Evolutionary conservation across 2,888 invertebrate species (phyloP).

Genomic region (Theristus sp.): DNA sequence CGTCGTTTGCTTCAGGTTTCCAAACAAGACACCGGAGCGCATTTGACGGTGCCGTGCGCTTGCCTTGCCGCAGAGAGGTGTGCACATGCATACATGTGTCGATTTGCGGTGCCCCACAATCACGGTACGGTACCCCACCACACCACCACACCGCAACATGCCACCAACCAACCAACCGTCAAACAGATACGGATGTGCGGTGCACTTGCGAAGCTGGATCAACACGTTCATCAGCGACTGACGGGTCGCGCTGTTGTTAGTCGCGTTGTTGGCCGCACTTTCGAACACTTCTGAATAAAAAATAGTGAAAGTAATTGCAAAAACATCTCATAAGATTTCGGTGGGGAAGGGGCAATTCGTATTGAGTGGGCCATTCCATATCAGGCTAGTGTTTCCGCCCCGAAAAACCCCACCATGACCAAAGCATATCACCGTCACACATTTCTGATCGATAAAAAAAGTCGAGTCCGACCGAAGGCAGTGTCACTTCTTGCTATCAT

Average conservation of each 20-base stretch:
- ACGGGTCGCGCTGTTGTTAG: not conserved
- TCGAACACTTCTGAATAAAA: not conserved
- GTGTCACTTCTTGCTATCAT: too few species aligned
- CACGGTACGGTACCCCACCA: not conserved
- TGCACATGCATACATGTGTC: too few species aligned
- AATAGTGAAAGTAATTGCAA: not conserved
- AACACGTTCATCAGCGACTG: slow-evolving; percentile 25
- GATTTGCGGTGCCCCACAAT: too few species aligned
- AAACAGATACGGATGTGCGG: slow-evolving; percentile 35
- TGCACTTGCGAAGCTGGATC: slow-evolving; percentile 34
- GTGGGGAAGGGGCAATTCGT: too few species aligned
- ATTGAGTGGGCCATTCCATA: not conserved
- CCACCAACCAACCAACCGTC: slow-evolving; percentile 30
- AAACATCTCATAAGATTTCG: too few species aligned
- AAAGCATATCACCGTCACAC: too few species aligned
- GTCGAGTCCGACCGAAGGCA: too few species aligned
- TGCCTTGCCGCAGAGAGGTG: too few species aligned
- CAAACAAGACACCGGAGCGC: not conserved
- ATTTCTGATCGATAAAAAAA: too few species aligned
- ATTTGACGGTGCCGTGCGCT: not conserved
- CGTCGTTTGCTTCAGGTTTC: too few species aligned
- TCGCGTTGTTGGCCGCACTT: not conserved
- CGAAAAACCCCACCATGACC: too few species aligned
- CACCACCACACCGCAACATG: not conserved
- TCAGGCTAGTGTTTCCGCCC: too few species aligned